Base-by-base conservation (phyloP, 2,888 invertebrate genomes). In the Acanthosepion lycidas region DNA sequence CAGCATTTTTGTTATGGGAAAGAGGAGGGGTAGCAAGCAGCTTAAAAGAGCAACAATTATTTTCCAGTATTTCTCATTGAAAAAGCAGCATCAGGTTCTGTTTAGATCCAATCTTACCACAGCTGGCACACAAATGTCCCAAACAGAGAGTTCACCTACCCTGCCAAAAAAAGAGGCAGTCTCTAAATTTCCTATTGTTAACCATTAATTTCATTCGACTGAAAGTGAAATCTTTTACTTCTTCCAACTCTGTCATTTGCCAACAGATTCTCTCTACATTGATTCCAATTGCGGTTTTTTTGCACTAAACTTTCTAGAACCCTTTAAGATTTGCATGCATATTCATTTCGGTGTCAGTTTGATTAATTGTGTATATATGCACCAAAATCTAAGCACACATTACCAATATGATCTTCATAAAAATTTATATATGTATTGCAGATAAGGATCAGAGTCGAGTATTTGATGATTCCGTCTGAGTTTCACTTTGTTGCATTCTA, bases 131-230 rank as follows among this genome's bases (percentile, higher is more conserved):
- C 78, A 78, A 78, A 78, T 78, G 78, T 78, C 78, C 78, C n/a
- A 78, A 23, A 78, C 78, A 78, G 15, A 78, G 4, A n/a, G 5
- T 0, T 4, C 64, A 64, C 2, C 78, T 18, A 18, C n/a, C n/a
- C 78, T 78, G 15, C 15, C n/a, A 12, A n/a, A 78, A 78, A 78
- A 78, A 33, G 9, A 33, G 9, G n/a, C 78, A n/a, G n/a, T 33
- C n/a, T 78, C n/a, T 33, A 78, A 78, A n/a, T n/a, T n/a, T n/a
- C 78, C 78, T 78, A 78, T 78, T 78, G 78, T 78, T 78, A 78
- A 78, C 15, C 18, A 78, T 78, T 78, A 28, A n/a, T 78, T 78
- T 78, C 78, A 78, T 78, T n/a, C 78, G 28, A 78, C 78, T 1
- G 18, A 78, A 26, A 64, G 42, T 42, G 42, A 42, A 42, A 42